Evolutionary conservation across 1,140 invertebrate genomes (phyloP).

Genomic region (Zaprionus kolodkinae): DNA sequence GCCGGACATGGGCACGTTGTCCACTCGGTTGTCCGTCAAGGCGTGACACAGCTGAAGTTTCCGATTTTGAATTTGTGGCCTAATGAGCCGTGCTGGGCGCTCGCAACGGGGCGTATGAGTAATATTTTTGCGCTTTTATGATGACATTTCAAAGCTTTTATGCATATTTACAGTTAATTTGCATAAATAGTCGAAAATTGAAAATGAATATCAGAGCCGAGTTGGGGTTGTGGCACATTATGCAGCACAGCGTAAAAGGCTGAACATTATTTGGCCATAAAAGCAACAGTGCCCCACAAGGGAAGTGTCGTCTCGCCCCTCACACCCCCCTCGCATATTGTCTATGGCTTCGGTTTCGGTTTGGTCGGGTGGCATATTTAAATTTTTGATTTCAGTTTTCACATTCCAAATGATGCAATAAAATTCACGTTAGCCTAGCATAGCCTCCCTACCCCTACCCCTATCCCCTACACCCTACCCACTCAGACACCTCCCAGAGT

Average conservation of each 20-base stretch:
- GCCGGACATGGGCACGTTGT: conserved; percentile 7
- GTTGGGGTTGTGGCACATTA: conserved; percentile 53
- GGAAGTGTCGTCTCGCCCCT: conserved; percentile 24
- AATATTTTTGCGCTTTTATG: conserved; percentile 75
- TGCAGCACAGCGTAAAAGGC: conserved; percentile 63
- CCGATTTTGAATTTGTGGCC: conserved; percentile 44
- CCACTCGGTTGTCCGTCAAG: conserved; percentile 14
- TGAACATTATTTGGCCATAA: conserved; percentile 68
- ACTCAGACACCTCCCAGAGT: neutral
- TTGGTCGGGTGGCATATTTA: conserved; percentile 60
- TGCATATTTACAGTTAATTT: conserved; percentile 73
- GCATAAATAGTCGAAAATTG: conserved; percentile 81
- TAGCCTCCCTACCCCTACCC: neutral
- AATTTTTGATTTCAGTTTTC: conserved; percentile 41
- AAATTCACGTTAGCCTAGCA: conserved; percentile 47
- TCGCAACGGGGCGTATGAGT: conserved; percentile 75
- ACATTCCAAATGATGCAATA: conserved; percentile 68
- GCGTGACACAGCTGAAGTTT: conserved; percentile 36
- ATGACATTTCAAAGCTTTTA: conserved; percentile 76
- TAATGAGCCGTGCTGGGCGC: conserved; percentile 65
- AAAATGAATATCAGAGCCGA: conserved; percentile 64
- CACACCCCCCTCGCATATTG: conserved; percentile 15
- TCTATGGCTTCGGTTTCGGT: conserved; percentile 41
- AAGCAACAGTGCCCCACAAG: conserved; percentile 36
- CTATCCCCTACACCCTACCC: neutral